Evolutionary conservation across 2,888 invertebrate genomes (phyloP).

Genomic region (Chaetogeoica ovagalla): DNA sequence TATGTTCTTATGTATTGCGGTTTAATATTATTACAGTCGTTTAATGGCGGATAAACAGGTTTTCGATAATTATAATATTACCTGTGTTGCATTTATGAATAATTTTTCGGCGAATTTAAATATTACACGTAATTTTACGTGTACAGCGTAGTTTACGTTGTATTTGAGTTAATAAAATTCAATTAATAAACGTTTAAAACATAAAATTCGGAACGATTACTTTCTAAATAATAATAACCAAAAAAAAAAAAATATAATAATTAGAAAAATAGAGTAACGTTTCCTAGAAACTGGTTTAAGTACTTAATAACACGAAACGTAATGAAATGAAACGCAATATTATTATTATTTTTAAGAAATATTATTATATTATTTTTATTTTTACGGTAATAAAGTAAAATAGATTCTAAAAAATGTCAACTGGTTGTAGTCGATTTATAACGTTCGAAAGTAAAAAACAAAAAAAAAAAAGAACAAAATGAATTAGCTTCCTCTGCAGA

Average conservation of each 20-base stretch:
- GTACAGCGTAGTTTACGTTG: neutral
- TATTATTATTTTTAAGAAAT: too few species aligned
- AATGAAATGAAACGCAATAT: too few species aligned
- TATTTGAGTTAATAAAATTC: neutral
- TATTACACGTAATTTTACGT: neutral
- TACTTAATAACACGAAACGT: neutral
- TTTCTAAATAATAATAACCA: neutral
- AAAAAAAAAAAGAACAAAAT: neutral
- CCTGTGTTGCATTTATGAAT: too few species aligned
- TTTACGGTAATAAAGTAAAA: too few species aligned
- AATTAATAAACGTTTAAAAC: neutral
- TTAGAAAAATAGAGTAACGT: neutral
- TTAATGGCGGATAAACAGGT: neutral
- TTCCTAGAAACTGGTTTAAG: neutral
- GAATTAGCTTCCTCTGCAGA: too few species aligned
- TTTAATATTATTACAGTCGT: neutral
- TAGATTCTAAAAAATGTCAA: neutral
- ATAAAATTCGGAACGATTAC: neutral
- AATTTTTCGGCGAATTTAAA: too few species aligned
- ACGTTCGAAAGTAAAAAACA: neutral
- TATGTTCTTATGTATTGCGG: neutral
- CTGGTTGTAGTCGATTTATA: neutral
- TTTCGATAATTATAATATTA: too few species aligned
- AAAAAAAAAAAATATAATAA: too few species aligned
- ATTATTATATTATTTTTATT: too few species aligned